phyloP scores from a whole-genome alignment of 2,888 invertebrate genomes.

The Chymomyza fuscimana region DNA sequence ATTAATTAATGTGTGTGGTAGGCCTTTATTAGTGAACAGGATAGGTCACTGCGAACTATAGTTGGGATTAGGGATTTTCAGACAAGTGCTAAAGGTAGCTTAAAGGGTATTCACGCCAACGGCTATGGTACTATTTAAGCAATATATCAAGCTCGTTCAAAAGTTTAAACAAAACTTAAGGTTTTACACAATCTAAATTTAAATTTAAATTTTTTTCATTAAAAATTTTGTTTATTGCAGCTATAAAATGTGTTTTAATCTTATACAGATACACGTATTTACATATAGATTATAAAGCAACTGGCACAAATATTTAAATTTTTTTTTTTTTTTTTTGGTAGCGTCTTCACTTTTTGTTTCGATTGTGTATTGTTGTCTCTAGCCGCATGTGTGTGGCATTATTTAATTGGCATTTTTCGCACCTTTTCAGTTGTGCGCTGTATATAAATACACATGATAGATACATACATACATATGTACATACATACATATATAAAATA shows the following conservation, averaged over 20 bases:
- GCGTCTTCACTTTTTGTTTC: slow-evolving; percentile 19
- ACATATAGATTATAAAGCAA: neutral
- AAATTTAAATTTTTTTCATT: too few species aligned
- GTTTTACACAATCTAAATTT: too few species aligned
- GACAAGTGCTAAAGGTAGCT: too few species aligned
- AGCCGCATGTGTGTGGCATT: neutral
- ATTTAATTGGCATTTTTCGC: slow-evolving; percentile 55
- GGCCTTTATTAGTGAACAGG: too few species aligned
- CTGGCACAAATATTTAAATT: neutral
- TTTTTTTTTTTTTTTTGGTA: slow-evolving; percentile 24
- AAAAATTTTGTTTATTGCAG: neutral
- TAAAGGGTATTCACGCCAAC: neutral
- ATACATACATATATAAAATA: neutral
- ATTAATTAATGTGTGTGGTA: slow-evolving; percentile 1
- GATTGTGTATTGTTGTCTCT: slow-evolving; percentile 18
- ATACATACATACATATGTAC: slow-evolving; percentile 7
- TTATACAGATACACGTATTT: too few species aligned
- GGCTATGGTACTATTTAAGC: neutral
- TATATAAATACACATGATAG: too few species aligned
- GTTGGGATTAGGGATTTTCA: too few species aligned
- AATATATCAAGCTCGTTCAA: too few species aligned
- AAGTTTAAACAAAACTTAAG: too few species aligned
- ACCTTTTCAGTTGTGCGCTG: slow-evolving; percentile 43
- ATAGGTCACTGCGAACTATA: too few species aligned
- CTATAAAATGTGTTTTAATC: neutral